Conservation (phyloP, 1,140 invertebrate species). For the Physella acuta region DNA sequence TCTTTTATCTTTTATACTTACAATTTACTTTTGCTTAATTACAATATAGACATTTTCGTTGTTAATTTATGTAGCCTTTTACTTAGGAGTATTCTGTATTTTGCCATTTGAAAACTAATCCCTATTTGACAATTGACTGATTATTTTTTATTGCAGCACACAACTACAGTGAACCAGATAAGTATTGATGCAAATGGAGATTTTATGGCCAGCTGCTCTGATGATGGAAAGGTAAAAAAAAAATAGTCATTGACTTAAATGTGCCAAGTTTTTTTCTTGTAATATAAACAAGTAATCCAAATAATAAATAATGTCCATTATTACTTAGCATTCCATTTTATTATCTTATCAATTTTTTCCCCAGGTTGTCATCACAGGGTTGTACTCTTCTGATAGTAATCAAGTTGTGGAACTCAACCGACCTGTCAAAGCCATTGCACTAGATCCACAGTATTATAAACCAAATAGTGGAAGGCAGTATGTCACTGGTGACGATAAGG, state of each 20-base stretch:
- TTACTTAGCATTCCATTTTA: not conserved
- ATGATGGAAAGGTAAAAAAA: slow-evolving; percentile 80
- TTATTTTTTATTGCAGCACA: slow-evolving; percentile 70
- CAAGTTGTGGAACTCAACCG: slow-evolving; percentile 77
- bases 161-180: slow-evolving; percentile 89
- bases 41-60: no score
- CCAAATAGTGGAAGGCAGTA: slow-evolving; percentile 75
- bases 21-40: no score
- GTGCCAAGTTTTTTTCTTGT: not conserved
- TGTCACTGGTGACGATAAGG: slow-evolving; percentile 73
- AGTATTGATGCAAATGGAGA: slow-evolving; percentile 90
- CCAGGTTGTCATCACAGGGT: slow-evolving; percentile 66
- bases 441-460: slow-evolving; percentile 85
- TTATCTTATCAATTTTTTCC: slow-evolving; percentile 8
- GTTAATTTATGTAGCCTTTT: no score
- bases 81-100: no score
- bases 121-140: no score
- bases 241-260: not conserved
- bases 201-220: slow-evolving; percentile 89
- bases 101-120: no score
- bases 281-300: no score
- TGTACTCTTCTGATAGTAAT: slow-evolving; percentile 82
- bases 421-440: slow-evolving; percentile 82
- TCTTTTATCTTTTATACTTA: no score
- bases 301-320: not conserved